Conservation (phyloP, 2,113 vertebrate genomes). For the Mesoclemmys tuberculata region DNA sequence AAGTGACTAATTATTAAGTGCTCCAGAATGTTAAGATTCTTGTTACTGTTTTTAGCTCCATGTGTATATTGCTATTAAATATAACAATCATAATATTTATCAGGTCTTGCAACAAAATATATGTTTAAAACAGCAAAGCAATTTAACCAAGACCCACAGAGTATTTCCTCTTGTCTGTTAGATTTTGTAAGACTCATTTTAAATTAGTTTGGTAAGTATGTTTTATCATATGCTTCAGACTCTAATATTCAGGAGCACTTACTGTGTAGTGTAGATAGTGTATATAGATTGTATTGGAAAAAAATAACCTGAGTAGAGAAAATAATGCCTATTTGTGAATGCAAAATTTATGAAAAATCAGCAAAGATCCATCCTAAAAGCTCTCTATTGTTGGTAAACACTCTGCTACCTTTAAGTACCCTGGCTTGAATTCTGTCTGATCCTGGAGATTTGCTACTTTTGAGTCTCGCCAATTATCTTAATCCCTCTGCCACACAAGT, state of each 20-base stretch:
- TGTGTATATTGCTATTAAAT: neutral
- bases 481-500: constrained; percentile 50
- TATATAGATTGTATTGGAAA: neutral
- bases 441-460: constrained; percentile 60
- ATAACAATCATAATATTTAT: neutral
- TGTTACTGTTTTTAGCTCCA: neutral
- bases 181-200: neutral
- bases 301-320: neutral
- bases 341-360: neutral
- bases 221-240: neutral
- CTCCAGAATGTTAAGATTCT: neutral
- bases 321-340: rapidly evolving
- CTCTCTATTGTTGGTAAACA: neutral
- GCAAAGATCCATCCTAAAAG: neutral
- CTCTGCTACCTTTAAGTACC: constrained; percentile 36
- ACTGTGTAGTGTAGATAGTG: neutral
- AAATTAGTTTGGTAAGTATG: neutral
- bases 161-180: too few relatives aligned
- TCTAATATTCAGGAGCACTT: neutral
- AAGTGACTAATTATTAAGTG: neutral
- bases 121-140: neutral
- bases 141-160: neutral
- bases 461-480: constrained; percentile 43
- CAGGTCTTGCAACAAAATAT: neutral
- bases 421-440: constrained; percentile 40